A percentile compares a stretch with the other conserved stretches of the same genome.
Evolutionary conservation across 2,113 vertebrate genomes (phyloP).

Genomic region (Centropristis striata): DNA sequence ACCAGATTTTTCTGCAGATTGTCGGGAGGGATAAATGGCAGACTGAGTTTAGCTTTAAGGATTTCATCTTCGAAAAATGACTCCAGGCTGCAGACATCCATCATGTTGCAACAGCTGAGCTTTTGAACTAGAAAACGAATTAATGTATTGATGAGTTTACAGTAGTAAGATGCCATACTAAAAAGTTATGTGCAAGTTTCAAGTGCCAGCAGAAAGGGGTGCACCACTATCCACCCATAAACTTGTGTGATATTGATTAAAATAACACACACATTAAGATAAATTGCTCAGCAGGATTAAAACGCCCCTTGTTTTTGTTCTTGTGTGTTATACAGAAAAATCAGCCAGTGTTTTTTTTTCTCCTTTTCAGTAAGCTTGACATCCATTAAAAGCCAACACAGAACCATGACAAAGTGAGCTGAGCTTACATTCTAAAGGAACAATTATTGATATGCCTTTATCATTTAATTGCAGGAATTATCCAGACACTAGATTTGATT

Average conservation of each 20-base stretch:
- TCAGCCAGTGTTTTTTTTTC: constrained; percentile 12
- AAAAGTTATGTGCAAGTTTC: constrained; percentile 10
- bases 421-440: constrained; percentile 49
- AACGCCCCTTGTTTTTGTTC: not conserved
- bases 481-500: constrained; percentile 69
- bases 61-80: not conserved
- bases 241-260: constrained; percentile 10
- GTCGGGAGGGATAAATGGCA: too few relatives aligned
- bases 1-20: too few relatives aligned
- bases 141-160: constrained; percentile 5
- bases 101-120: constrained; percentile 25
- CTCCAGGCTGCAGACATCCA: not conserved
- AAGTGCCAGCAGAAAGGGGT: not conserved
- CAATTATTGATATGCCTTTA: constrained; percentile 68
- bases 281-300: not conserved
- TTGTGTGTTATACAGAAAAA: not conserved
- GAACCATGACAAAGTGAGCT: constrained; percentile 50
- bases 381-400: constrained; percentile 54
- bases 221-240: not conserved
- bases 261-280: not conserved
- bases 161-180: constrained; percentile 3
- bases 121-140: constrained; percentile 10
- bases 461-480: constrained; percentile 77
- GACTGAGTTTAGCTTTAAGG: not conserved
- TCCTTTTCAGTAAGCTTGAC: constrained; percentile 53